A percentile compares a stretch with the other conserved stretches of the same genome.
phyloP scores from a whole-genome alignment of 1,140 invertebrate species.

The Aphelinus certus region DNA sequence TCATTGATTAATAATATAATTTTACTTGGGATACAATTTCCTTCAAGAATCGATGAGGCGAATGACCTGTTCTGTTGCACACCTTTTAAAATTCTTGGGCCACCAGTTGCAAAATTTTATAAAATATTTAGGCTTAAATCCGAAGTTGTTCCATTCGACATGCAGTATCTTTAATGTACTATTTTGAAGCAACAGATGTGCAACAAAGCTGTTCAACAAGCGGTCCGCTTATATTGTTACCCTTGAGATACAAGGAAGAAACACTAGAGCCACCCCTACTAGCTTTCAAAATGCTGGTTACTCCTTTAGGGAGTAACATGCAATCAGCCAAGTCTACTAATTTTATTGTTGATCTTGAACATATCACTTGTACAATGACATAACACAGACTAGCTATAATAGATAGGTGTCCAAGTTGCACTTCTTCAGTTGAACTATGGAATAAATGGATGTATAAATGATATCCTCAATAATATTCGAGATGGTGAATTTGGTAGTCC shows the following conservation, averaged over 20 bases:
- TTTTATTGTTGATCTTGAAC: constrained; percentile 55
- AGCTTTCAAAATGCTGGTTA: constrained; percentile 51
- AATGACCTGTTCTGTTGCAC: constrained; percentile 55
- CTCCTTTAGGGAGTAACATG: constrained; percentile 55
- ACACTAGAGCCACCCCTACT: constrained; percentile 56
- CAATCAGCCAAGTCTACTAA: constrained; percentile 56
- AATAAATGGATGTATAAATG: too few relatives aligned
- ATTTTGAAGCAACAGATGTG: constrained; percentile 55
- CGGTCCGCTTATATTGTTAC: constrained; percentile 60
- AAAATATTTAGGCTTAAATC: constrained; percentile 54
- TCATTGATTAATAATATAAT: constrained; percentile 54
- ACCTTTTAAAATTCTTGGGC: constrained; percentile 53
- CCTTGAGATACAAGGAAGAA: constrained; percentile 56
- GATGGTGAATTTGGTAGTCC: constrained; percentile 50
- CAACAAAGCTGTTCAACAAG: constrained; percentile 50
- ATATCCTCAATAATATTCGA: constrained; percentile 66
- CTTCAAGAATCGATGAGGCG: constrained; percentile 53
- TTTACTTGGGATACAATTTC: constrained; percentile 62
- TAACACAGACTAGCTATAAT: constrained; percentile 57
- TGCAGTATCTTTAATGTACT: constrained; percentile 55
- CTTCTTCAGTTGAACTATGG: constrained; percentile 49
- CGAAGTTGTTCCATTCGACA: constrained; percentile 62
- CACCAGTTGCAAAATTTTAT: constrained; percentile 58
- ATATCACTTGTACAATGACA: constrained; percentile 53
- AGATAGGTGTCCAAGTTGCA: constrained; percentile 51